Conservation (phyloP, 2,113 vertebrate species). For the Barbus barbus region DNA sequence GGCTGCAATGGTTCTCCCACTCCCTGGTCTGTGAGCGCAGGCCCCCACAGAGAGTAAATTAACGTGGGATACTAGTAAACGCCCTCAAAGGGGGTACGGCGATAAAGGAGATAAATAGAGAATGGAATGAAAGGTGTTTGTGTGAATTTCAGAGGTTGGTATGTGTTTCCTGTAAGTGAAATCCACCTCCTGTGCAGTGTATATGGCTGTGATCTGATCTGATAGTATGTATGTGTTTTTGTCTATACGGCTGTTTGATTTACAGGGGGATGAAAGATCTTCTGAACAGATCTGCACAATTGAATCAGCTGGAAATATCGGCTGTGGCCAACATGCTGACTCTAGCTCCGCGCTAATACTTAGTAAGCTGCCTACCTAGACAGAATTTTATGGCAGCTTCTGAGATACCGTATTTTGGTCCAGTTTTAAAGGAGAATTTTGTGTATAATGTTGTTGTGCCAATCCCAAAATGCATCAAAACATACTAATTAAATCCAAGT, state of each 20-base stretch:
- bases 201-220: background rate
- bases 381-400: background rate
- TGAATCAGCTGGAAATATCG: background rate
- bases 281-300: background rate
- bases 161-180: constrained; percentile 13
- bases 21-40: constrained; percentile 5
- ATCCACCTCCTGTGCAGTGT: background rate
- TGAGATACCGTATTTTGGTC: background rate
- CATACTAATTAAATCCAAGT: background rate
- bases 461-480: background rate
- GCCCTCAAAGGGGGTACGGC: background rate
- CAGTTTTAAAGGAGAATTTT: background rate
- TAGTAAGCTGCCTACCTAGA: background rate
- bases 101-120: constrained; percentile 29
- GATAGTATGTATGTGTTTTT: background rate
- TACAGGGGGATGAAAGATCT: background rate
- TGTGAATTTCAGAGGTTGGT: background rate
- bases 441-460: background rate
- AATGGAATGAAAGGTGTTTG: constrained; percentile 34
- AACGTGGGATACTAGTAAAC: constrained; percentile 43
- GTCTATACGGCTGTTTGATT: background rate
- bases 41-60: constrained; percentile 36
- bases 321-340: background rate
- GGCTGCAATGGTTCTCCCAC: constrained; percentile 60
- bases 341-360: background rate